Percentiles rank a stretch among this genome's conserved stretches.
phyloP scores from a whole-genome alignment of 2,797 vertebrate genomes.

The Catostomus latipinnis region DNA sequence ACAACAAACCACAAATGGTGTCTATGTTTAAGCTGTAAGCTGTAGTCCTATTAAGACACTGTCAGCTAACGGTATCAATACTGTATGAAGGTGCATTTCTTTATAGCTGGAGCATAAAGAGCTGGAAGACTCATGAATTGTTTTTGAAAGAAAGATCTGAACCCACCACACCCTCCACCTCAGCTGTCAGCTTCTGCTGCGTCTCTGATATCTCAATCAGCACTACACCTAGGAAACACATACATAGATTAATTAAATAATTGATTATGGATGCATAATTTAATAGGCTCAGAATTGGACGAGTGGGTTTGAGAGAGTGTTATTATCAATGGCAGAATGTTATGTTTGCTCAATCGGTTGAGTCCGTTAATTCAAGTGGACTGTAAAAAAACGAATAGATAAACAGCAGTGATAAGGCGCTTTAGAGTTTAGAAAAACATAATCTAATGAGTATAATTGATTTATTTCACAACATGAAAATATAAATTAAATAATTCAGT shows the following conservation, averaged over 20 bases:
- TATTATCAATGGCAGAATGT: neutral
- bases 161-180: slow-evolving; percentile 93
- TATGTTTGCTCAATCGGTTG: neutral
- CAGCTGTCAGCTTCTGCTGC: slow-evolving; percentile 89
- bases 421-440: too few relatives aligned
- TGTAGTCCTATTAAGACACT: neutral
- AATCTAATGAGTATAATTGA: too few relatives aligned
- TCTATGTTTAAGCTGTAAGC: too few relatives aligned
- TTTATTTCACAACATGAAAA: too few relatives aligned
- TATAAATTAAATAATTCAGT: too few relatives aligned
- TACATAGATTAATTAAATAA: slow-evolving; percentile 34
- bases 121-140: neutral
- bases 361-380: neutral
- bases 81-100: neutral
- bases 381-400: neutral
- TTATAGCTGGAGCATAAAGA: neutral
- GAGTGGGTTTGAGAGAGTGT: neutral
- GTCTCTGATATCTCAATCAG: slow-evolving; percentile 92
- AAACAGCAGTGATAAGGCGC: too few relatives aligned
- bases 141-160: neutral
- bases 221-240: slow-evolving; percentile 84
- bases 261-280: slow-evolving; percentile 24
- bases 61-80: neutral
- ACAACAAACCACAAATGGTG: neutral
- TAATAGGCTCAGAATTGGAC: slow-evolving; percentile 14